Conservation (phyloP, 2,113 vertebrate species). For the Pongo pygmaeus region DNA sequence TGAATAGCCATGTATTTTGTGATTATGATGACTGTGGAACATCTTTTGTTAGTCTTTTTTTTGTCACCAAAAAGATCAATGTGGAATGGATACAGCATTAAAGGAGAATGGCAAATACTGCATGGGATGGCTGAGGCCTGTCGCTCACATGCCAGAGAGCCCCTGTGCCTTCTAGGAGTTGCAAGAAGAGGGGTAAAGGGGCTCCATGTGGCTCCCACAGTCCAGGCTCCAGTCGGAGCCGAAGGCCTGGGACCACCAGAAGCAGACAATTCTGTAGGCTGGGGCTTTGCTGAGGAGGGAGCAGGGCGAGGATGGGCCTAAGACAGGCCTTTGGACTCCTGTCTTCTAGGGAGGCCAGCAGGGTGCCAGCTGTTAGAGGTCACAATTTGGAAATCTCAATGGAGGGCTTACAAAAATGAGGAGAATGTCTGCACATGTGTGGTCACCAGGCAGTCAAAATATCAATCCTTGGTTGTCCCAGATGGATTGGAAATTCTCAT, state of each 20-base stretch:
- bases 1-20: neutral
- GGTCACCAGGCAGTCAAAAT: fast-evolving
- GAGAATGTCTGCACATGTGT: fast-evolving
- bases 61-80: neutral
- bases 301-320: fast-evolving
- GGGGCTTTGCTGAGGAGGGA: neutral
- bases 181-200: neutral
- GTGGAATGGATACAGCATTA: neutral
- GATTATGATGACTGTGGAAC: neutral
- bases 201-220: neutral
- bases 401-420: neutral
- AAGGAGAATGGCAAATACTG: neutral
- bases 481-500: neutral
- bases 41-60: neutral
- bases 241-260: neutral
- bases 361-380: fast-evolving
- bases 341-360: neutral
- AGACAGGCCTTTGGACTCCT: no score
- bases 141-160: fast-evolving
- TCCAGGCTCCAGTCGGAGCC: fast-evolving
- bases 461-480: no score
- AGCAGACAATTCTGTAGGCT: neutral
- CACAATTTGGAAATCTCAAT: neutral
- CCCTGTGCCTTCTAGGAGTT: neutral
- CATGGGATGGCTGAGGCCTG: fast-evolving